Conservation (phyloP, 2,797 vertebrate genomes). For the Cuculus canorus region DNA sequence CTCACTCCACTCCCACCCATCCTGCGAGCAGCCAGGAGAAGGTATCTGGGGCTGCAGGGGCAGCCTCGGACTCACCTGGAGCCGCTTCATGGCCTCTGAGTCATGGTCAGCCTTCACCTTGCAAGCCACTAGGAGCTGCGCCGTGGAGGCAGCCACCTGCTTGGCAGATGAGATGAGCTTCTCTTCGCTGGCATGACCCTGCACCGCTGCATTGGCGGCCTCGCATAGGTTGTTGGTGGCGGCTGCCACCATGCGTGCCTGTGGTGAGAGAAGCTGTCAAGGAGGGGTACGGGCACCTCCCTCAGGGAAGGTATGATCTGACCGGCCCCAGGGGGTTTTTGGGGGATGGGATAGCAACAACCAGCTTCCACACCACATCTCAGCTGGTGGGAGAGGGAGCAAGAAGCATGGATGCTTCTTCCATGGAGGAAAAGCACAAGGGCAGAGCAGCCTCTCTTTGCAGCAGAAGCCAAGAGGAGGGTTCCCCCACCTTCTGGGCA, state of each 20-base stretch:
- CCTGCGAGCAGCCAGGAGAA: background rate
- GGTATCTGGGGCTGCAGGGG: background rate
- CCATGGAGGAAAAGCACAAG: fast-evolving
- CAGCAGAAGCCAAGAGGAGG: background rate
- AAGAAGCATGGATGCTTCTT: background rate
- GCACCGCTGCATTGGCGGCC: conserved; percentile 86
- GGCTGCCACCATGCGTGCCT: conserved; percentile 89
- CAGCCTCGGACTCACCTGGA: conserved; percentile 80
- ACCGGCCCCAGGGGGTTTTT: fast-evolving
- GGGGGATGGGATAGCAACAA: background rate
- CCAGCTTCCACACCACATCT: background rate
- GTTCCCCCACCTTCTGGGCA: background rate
- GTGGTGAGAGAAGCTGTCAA: background rate
- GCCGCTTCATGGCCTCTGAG: conserved; percentile 88
- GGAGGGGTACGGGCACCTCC: background rate
- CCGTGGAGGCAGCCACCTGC: conserved; percentile 87
- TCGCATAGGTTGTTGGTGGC: conserved; percentile 88
- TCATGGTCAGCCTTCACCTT: conserved; percentile 92
- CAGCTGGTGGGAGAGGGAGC: background rate
- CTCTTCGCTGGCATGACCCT: conserved; percentile 88
- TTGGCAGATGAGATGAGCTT: conserved; percentile 90
- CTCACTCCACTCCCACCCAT: background rate
- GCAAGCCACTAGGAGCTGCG: conserved; percentile 89
- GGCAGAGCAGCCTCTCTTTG: background rate
- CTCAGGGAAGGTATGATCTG: fast-evolving